These are phyloP conservation scores for Dunckerocampus dactyliophorus DNA, from an alignment of 2,113 vertebrate species.

Conservation along the genomic window DNA sequence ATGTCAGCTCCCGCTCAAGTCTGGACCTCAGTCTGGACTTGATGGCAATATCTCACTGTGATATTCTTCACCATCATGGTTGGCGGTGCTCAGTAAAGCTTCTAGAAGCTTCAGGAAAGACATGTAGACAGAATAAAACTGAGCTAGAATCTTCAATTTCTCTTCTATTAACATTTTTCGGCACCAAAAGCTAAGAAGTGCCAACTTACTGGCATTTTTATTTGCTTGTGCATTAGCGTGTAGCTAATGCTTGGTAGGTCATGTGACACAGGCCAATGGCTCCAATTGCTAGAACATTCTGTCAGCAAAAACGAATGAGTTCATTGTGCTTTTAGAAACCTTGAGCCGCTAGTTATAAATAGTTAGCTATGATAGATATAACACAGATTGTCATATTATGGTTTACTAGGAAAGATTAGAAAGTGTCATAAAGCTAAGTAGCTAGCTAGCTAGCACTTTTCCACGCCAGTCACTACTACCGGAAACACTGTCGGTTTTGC, in stretches of 20 bases:
- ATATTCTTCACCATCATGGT: slow-evolving; percentile 82
- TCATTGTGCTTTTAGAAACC: background rate
- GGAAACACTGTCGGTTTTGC: no score
- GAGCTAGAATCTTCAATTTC: background rate
- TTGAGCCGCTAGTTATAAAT: background rate
- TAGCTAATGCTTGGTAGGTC: background rate
- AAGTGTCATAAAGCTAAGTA: background rate
- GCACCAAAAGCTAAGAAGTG: background rate
- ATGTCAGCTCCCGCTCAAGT: slow-evolving; percentile 70
- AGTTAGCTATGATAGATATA: background rate
- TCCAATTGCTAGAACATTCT: background rate
- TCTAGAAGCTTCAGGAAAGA: background rate
- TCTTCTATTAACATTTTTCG: background rate
- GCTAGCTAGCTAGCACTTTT: background rate
- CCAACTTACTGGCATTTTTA: background rate
- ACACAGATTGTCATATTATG: background rate
- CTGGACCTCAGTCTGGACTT: slow-evolving; percentile 85
- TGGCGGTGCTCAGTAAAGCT: slow-evolving; percentile 29
- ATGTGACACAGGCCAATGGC: no score
- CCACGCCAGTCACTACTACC: no score
- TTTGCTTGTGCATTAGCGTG: background rate
- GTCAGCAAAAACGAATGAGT: background rate
- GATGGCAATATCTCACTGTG: slow-evolving; percentile 91
- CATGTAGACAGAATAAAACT: no score
- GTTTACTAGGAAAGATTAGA: background rate